Evolutionary conservation across 2,113 vertebrate species (phyloP), one percentile per base, ranked within the genome.

Genomic region (Himantopus leucocephalus): DNA sequence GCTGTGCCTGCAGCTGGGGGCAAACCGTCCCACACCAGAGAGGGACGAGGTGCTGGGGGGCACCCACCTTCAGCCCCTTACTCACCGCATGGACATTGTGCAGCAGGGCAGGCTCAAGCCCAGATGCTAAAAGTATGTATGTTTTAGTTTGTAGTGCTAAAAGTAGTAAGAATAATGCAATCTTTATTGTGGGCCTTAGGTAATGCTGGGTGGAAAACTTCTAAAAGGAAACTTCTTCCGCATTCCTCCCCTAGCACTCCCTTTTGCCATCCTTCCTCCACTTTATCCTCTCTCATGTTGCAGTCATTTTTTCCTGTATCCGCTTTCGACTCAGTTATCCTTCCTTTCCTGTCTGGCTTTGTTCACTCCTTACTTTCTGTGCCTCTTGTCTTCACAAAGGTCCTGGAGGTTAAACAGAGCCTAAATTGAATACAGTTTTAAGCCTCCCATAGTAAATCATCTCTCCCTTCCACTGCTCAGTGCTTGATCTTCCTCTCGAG

Each of bases 11-110:
- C 9, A 72, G 41, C 32, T 22, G 4, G 4, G 21, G 12, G 23
- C 12, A 68, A 67, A 34, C 9, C 1, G 7, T 6, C 32, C 24
- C 0, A 1, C 16, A 23, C 8, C 0, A 12, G 17, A 50, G 64
- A 77, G 14, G 39, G 9, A 32, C 0, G 0, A 66, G 14, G n/a
- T 63, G 11, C 8, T 32, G 18, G 13, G 23, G 19, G 8, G 3
- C 29, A 15, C 8, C 8, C 10, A 35, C 34, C 20, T 86, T 86
- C 26, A 73, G 2, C 4, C 10, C 17, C 3, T 13, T n/a, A 15
- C 27, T 43, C 4, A 4, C 29, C 1, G 1, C 26, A 55, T 16
- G 23, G 75, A 35, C 18, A 27, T 17, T 27, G 5, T 19, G 22
- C 64, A 53, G 37, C 50, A 50, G 45, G 45, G 32, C n/a, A 62